Percentiles rank a stretch among this genome's conserved stretches.
Evolutionary conservation across 2,888 invertebrate species (phyloP).

Genomic region (Sesia apiformis): DNA sequence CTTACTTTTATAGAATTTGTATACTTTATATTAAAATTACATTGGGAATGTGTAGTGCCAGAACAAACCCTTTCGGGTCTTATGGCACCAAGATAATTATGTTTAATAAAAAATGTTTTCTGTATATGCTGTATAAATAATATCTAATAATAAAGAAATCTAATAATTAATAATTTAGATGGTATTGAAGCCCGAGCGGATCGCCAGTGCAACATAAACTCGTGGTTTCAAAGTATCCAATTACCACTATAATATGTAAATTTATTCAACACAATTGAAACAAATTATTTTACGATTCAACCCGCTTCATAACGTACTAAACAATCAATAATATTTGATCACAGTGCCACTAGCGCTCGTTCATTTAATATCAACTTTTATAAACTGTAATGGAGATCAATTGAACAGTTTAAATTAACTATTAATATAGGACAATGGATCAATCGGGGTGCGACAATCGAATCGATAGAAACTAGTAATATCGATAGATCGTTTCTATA

Average conservation of each 20-base stretch:
- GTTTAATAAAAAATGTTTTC: no score
- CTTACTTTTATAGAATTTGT: no score
- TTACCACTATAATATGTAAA: slow-evolving; percentile 22
- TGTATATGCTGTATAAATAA: no score
- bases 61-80: no score
- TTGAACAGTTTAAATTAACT: slow-evolving; percentile 67
- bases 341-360: slow-evolving; percentile 28
- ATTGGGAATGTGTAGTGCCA: no score
- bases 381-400: slow-evolving; percentile 66
- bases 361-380: slow-evolving; percentile 62
- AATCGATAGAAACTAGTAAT: slow-evolving; percentile 20
- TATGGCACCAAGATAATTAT: no score
- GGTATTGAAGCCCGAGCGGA: no score
- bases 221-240: slow-evolving; percentile 4
- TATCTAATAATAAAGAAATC: slow-evolving; percentile 1
- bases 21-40: no score
- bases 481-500: no score
- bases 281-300: slow-evolving; percentile 59
- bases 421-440: slow-evolving; percentile 45
- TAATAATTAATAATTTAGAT: no score
- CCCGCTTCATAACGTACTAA: slow-evolving; percentile 38
- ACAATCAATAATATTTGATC: slow-evolving; percentile 64
- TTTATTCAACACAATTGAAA: slow-evolving; percentile 55
- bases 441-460: slow-evolving; percentile 49
- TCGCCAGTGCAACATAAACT: no score